Percentiles rank a stretch among this genome's conserved stretches.
Conservation (phyloP, 2,113 vertebrate species). For the Thomomys bottae region DNA sequence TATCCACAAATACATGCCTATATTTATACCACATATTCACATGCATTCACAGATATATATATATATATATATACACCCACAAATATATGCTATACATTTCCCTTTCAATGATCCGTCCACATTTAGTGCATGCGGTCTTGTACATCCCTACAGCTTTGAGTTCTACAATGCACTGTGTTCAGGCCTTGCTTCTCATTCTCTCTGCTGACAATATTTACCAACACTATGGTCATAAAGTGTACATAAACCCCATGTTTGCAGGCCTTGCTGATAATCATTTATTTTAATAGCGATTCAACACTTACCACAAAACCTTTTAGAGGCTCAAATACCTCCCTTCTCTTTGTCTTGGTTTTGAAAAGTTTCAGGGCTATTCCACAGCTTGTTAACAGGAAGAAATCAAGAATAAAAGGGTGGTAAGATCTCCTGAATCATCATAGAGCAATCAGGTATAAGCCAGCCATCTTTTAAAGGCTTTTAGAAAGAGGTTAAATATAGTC, state of each 20-base stretch:
- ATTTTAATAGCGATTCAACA: constrained; percentile 19
- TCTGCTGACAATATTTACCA: not conserved
- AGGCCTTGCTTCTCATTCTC: not conserved
- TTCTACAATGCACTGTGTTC: not conserved
- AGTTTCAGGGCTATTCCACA: constrained; percentile 25
- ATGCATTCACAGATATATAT: too few relatives aligned
- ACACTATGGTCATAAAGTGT: not conserved
- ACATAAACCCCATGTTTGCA: not conserved
- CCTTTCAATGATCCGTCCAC: not conserved
- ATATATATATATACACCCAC: not conserved
- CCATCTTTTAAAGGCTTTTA: constrained; percentile 57
- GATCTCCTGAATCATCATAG: not conserved
- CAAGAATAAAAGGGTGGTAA: constrained; percentile 2
- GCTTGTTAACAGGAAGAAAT: constrained; percentile 47
- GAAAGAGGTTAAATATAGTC: constrained; percentile 67
- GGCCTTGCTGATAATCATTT: constrained; percentile 5
- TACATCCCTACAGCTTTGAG: not conserved
- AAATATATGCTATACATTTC: not conserved
- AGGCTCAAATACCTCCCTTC: not conserved
- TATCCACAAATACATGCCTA: not conserved
- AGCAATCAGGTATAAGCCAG: constrained; percentile 30
- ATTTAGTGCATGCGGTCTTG: not conserved
- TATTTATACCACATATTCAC: too few relatives aligned
- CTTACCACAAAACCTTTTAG: constrained; percentile 48
- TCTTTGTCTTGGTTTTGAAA: constrained; percentile 49